Base-by-base conservation (phyloP, 2,797 vertebrate species). In the Scomberomorus guttatus region DNA sequence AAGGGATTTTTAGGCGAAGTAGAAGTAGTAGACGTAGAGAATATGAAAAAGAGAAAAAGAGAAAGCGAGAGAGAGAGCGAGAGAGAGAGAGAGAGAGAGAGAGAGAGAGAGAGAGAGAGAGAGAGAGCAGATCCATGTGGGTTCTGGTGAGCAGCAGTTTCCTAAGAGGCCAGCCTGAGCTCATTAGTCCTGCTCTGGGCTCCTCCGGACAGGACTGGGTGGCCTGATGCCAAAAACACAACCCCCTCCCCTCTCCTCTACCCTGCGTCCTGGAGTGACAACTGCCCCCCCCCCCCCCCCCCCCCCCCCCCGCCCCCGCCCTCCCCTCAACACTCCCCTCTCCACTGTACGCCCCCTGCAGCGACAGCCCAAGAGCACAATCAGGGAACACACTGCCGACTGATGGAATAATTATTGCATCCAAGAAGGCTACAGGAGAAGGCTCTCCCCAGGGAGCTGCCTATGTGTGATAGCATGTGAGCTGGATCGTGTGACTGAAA, bases 371-470 rank as follows among this genome's bases (percentile, higher is more conserved):
- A 95, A 95, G 95, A 96, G 95, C 91, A 92, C 95, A 96, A 95
- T 96, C 96, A 97, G 94, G 87, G 91, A 95, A 95, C 95, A 96
- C 93, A 94, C 93, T 92, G 94, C 94, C 92, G 90, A 90, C 93
- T 97, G 96, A 97, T 96, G 93, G 96, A 97, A 96, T 97, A 97
- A 97, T 97, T 97, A 97, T 95, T 96, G 93, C 93, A 94, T 95
- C 95, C 95, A 95, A 90, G 93, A 86, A 93, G 93, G 90, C 94
- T 94, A 91, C 93, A 95, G 93, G 93, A 95, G 93, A 90, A 93
- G 90, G 83, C 72, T 91, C 83, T 95, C 96, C 94, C 95, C 52
- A 17, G 96, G 94, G 97, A 96, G 90, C 92, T 84, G 88, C 89
- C 90, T 84, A 83, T 91, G 92, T 92, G 91, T 92, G 91, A 92